Percentiles rank a stretch among this genome's conserved stretches.
Conservation (phyloP, 1,140 invertebrate species). For the Achatina immaculata region DNA sequence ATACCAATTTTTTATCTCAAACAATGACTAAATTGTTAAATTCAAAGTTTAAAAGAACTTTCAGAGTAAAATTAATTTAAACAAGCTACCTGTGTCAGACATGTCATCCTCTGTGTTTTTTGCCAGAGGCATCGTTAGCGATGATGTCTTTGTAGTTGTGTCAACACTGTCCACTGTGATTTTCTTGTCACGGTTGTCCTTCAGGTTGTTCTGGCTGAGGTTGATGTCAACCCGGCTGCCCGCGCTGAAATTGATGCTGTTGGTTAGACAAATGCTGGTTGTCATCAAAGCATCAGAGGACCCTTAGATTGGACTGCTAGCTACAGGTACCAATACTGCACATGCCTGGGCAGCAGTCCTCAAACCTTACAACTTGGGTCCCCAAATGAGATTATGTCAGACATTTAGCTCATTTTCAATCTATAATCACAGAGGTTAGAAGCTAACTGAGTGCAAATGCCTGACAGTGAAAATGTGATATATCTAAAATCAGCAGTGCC, state of each 20-base stretch:
- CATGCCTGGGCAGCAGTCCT: not conserved
- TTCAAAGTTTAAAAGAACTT: too few species aligned
- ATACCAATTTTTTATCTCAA: too few species aligned
- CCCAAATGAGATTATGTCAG: too few species aligned
- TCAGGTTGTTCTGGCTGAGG: conserved; percentile 65
- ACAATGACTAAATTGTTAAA: too few species aligned
- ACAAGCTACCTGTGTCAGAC: conserved; percentile 49
- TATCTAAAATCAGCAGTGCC: too few species aligned
- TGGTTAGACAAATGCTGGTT: conserved; percentile 23
- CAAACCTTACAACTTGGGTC: too few species aligned
- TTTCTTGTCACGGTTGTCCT: conserved; percentile 62
- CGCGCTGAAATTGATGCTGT: conserved; percentile 45
- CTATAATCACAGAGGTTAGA: too few species aligned
- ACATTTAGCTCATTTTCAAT: too few species aligned
- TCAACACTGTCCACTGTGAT: conserved; percentile 46
- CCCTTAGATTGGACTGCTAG: not conserved
- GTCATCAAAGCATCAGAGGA: not conserved
- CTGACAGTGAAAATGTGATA: too few species aligned
- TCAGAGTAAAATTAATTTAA: too few species aligned
- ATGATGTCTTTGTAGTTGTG: conserved; percentile 29
- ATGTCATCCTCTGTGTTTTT: conserved; percentile 47
- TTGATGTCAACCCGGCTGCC: conserved; percentile 55
- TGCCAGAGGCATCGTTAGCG: conserved; percentile 24
- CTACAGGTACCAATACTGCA: not conserved
- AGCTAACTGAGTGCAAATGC: too few species aligned